Conservation (phyloP, 2,888 invertebrate species). For the Limnephilus rhombicus region DNA sequence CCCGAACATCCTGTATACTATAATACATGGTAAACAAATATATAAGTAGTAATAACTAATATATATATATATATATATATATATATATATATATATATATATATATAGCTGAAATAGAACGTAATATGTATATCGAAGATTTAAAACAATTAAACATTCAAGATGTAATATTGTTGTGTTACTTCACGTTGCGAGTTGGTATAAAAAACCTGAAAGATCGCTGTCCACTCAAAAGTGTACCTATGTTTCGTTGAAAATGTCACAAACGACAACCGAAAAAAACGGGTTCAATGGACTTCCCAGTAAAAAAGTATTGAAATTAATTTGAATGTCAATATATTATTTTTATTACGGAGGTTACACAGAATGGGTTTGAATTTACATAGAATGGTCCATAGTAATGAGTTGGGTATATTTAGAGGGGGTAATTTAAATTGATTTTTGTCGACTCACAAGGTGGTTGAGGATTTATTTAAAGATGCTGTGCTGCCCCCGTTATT, state of each 20-base stretch:
- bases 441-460: neutral
- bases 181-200: too few relatives aligned
- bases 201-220: neutral
- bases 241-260: neutral
- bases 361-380: neutral
- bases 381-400: neutral
- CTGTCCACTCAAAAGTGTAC: neutral
- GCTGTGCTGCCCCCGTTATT: neutral
- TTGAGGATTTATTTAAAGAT: neutral
- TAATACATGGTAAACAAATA: too few relatives aligned
- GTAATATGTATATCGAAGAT: too few relatives aligned
- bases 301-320: neutral
- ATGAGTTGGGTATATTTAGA: neutral
- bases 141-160: too few relatives aligned
- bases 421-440: slow-evolving; percentile 1
- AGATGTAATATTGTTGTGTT: too few relatives aligned
- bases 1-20: too few relatives aligned
- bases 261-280: neutral
- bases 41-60: too few relatives aligned
- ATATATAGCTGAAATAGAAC: too few relatives aligned
- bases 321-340: neutral
- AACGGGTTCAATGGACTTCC: neutral
- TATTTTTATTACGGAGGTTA: neutral
- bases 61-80: too few relatives aligned
- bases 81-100: too few relatives aligned